Conservation (phyloP, 2,797 vertebrate genomes). For the Harpagifer antarcticus region DNA sequence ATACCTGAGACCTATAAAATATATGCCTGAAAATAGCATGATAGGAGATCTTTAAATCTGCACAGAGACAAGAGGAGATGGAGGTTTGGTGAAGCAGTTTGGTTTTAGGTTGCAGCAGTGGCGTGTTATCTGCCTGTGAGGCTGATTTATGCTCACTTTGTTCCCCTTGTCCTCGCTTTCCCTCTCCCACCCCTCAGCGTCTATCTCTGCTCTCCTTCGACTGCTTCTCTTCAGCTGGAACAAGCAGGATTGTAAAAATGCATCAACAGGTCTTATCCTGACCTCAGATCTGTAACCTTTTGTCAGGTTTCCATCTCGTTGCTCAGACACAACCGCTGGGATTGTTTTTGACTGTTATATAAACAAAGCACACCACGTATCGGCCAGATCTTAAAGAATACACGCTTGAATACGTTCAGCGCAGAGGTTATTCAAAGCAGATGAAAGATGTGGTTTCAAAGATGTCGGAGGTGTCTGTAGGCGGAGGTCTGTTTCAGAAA, state of each 20-base stretch:
- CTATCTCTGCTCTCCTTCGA: conserved; percentile 29
- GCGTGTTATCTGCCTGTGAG: conserved; percentile 13
- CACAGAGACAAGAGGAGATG: conserved; percentile 21
- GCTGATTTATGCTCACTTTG: conserved; percentile 46
- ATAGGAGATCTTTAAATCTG: conserved; percentile 47
- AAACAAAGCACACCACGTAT: conserved; percentile 60
- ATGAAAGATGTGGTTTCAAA: conserved; percentile 65
- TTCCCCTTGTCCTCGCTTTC: conserved; percentile 27
- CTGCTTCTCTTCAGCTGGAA: conserved; percentile 48
- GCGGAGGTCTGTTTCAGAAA: conserved; percentile 25
- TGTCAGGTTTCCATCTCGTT: conserved; percentile 64
- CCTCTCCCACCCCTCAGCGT: conserved; percentile 13
- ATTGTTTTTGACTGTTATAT: conserved; percentile 64
- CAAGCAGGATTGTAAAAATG: conserved; percentile 57
- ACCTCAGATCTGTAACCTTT: conserved; percentile 65
- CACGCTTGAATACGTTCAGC: conserved; percentile 52
- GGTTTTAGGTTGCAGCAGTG: conserved; percentile 56
- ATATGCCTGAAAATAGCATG: too few species aligned
- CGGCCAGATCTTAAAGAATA: conserved; percentile 52
- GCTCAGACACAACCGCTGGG: conserved; percentile 53
- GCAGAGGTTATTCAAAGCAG: conserved; percentile 54
- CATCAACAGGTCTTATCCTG: conserved; percentile 61
- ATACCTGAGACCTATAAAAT: too few species aligned
- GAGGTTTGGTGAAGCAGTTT: conserved; percentile 30
- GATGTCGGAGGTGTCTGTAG: conserved; percentile 43